These are phyloP conservation scores for Suncus etruscus DNA, from an alignment of 2,113 vertebrate species.

Conservation along the genomic window DNA sequence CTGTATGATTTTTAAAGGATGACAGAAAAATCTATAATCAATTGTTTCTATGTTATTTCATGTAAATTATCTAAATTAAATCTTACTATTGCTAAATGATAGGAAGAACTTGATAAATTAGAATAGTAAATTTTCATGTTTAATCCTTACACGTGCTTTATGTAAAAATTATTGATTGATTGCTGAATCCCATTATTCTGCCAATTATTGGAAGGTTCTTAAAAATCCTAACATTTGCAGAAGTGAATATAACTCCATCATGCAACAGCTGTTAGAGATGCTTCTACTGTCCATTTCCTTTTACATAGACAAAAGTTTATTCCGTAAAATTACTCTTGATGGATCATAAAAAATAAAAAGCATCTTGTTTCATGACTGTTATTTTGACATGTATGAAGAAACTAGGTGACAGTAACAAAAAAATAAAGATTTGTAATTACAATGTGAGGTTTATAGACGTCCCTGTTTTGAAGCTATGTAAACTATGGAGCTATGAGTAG, in stretches of 20 bases:
- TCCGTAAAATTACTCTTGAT: conserved; percentile 2
- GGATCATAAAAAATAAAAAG: background rate
- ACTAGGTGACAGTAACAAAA: conserved; percentile 69
- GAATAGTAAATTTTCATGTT: conserved; percentile 40
- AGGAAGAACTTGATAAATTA: conserved; percentile 56
- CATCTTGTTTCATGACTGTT: conserved; percentile 21
- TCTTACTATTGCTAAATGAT: conserved; percentile 17
- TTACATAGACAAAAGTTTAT: background rate
- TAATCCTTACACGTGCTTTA: background rate
- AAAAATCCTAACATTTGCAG: conserved; percentile 66
- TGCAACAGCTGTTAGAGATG: conserved; percentile 58
- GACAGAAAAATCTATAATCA: background rate
- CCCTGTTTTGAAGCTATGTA: background rate
- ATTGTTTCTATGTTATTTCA: background rate
- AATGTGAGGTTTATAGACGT: conserved; percentile 14
- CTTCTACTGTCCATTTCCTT: background rate
- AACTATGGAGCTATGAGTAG: background rate
- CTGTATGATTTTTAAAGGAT: conserved; percentile 37
- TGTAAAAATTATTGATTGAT: conserved; percentile 63
- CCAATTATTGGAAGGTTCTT: conserved; percentile 28
- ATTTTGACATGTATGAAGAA: conserved; percentile 56
- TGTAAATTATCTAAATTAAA: conserved; percentile 37
- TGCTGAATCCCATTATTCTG: conserved; percentile 59
- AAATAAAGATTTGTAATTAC: conserved; percentile 22
- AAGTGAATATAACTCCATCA: conserved; percentile 67